Evolutionary conservation across 2,113 vertebrate genomes (phyloP).

Genomic region (Elachura formosa): DNA sequence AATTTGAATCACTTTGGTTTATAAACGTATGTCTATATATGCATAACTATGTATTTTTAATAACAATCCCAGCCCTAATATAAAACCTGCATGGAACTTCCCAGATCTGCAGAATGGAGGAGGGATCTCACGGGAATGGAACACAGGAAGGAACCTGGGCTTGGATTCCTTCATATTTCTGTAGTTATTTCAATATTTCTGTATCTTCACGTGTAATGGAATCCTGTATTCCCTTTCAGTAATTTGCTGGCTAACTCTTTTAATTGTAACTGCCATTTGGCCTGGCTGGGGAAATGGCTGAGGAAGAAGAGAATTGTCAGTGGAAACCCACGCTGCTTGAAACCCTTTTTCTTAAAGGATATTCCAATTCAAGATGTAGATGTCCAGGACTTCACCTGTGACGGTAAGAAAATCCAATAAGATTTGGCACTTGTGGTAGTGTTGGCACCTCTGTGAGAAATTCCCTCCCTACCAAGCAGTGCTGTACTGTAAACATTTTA

Average conservation of each 20-base stretch:
- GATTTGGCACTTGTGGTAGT: not conserved
- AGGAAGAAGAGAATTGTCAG: constrained; percentile 93
- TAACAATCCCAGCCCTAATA: not conserved
- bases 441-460: not conserved
- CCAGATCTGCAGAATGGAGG: not conserved
- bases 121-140: not conserved
- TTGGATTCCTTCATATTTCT: not conserved
- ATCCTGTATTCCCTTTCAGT: constrained; percentile 64
- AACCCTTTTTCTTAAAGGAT: constrained; percentile 94
- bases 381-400: constrained; percentile 92
- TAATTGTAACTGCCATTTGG: constrained; percentile 94
- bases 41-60: not conserved
- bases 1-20: not conserved
- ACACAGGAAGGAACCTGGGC: not conserved
- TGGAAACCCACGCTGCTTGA: constrained; percentile 96
- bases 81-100: not conserved
- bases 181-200: not conserved
- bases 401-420: constrained; percentile 73
- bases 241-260: constrained; percentile 97
- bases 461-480: not conserved
- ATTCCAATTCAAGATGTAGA: constrained; percentile 98
- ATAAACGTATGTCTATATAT: not conserved
- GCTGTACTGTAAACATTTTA: not conserved
- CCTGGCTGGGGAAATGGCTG: constrained; percentile 96
- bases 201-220: not conserved